Evolutionary conservation across 2,888 invertebrate genomes (phyloP), one percentile per base, ranked within the genome.

Genomic region (Osmoderma eremita): DNA sequence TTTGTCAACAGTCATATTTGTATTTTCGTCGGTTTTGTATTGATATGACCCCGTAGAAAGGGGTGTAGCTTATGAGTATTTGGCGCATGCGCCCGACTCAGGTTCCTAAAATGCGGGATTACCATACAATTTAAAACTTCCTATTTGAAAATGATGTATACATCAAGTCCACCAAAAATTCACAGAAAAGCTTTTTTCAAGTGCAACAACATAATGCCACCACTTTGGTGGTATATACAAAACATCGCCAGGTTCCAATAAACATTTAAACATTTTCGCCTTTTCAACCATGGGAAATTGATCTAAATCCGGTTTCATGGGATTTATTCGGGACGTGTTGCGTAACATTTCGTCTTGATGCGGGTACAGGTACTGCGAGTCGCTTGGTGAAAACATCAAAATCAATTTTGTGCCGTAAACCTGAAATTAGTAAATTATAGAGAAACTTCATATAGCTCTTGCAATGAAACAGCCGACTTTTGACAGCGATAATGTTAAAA

Each of bases 171-270:
- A 98, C 98, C 98, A 99, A 84, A 97, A 98, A 82, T 97, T 98
- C 0, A 98, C 92, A 13, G 98, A 98, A 81, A 98, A 97, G 81
- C 97, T 97, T 42, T 91, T 87, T 39, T 91, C 90, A 48, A 97
- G 83, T 0, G 97, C 91, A 71, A 91, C 89, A 3, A 99, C 94
- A 84, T 93, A 96, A 84, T 99, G 99, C 98, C 98, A 99, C 92
- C 95, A 97, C 79, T 91, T 91, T 2, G 93, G 91, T 12, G 99
- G 99, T 73, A 99, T 95, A 78, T 92, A 99, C 62, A 99, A 82
- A 85, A 96, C 92, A 76, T 98, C 94, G 0, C 98, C 97, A 0
- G 92, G 88, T 73, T 88, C 86, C 30, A 98, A 82, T 6, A 90
- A 82, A 78, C 93, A 89, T 79, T 90, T 89, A 72, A 84, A 86